Percentiles rank a stretch among this genome's conserved stretches.
These are phyloP conservation scores for Amitus sp. DNA, from an alignment of 2,888 invertebrate species.

Conservation along the genomic window DNA sequence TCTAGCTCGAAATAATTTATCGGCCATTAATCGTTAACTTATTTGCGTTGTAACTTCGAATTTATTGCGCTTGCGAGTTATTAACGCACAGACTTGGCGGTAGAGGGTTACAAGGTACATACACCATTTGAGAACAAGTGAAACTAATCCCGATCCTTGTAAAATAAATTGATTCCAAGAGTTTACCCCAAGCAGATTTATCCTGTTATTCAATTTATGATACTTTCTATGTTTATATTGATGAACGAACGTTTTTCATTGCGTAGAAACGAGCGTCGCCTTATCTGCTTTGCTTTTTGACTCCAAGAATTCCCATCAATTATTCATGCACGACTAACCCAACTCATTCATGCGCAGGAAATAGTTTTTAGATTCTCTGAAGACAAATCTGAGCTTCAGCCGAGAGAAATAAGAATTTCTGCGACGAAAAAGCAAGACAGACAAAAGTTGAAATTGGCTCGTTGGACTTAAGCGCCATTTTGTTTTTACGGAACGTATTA, in stretches of 20 bases:
- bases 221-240: slow-evolving; percentile 1
- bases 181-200: slow-evolving; percentile 16
- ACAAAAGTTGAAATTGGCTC: slow-evolving; percentile 2
- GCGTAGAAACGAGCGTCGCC: neutral
- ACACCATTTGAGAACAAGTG: slow-evolving; percentile 22
- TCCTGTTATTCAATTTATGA: slow-evolving; percentile 12
- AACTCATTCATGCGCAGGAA: neutral
- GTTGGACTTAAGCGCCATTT: slow-evolving; percentile 15
- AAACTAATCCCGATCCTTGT: slow-evolving; percentile 16
- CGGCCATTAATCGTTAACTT: slow-evolving; percentile 25
- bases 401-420: neutral
- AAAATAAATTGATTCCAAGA: slow-evolving; percentile 15
- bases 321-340: neutral
- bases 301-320: neutral
- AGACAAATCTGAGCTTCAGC: neutral
- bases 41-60: slow-evolving; percentile 26
- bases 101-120: slow-evolving; percentile 8
- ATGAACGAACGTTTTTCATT: slow-evolving; percentile 7
- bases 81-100: slow-evolving; percentile 13
- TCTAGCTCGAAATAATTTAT: slow-evolving; percentile 17
- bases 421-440: slow-evolving; percentile 8
- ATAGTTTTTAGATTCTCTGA: neutral
- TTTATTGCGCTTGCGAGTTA: slow-evolving; percentile 25
- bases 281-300: neutral
- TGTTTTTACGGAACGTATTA: neutral